Base-by-base conservation (phyloP, 1,140 invertebrate species). In the Ptiloglossa arizonensis region DNA sequence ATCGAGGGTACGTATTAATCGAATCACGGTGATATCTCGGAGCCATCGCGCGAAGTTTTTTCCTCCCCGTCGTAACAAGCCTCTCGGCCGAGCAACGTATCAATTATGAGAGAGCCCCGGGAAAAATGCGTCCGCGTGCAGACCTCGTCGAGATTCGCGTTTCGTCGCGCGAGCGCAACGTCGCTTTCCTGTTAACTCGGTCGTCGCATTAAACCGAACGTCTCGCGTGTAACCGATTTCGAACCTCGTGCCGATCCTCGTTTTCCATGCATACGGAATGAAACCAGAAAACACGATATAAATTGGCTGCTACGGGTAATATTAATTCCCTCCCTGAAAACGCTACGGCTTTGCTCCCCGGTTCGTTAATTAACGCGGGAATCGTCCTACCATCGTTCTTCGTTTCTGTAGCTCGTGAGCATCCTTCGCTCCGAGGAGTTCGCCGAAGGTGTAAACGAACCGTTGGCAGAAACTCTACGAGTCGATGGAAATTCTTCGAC, bases 211-310 rank as follows among this genome's bases (percentile, higher is more conserved):
- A 73, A 50, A 59, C 24, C 19, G 62, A 64, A 50, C 50, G 38
- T 22, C 54, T 46, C 22, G 54, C 56, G 27, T 60, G 77, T 84
- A 57, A 59, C 19, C 19, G 57, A 68, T 38, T 46, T 69, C n/a
- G 48, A 84, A 73, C 8, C 48, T 57, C 44, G 48, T 38, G 38
- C 17, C 57, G 44, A 19, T 72, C 48, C 48, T 56, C 63, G 48
- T 29, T 81, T 81, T 85, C 44, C 74, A 60, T 64, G 62, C 70
- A 60, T 81, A 81, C 44, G 59, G 29, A 69, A 77, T 64, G 81
- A 84, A 75, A 62, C 19, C 24, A 24, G 41, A 41, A 54, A 79
- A 79, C 54, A 19, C 38, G 38, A 52, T 80, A 60, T 83, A 76
- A 80, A 83, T 83, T 76, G 67, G 38, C 24, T 3, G 35, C 35